Evolutionary conservation across 2,797 vertebrate genomes (phyloP).

Genomic region (Mastacembelus armatus): DNA sequence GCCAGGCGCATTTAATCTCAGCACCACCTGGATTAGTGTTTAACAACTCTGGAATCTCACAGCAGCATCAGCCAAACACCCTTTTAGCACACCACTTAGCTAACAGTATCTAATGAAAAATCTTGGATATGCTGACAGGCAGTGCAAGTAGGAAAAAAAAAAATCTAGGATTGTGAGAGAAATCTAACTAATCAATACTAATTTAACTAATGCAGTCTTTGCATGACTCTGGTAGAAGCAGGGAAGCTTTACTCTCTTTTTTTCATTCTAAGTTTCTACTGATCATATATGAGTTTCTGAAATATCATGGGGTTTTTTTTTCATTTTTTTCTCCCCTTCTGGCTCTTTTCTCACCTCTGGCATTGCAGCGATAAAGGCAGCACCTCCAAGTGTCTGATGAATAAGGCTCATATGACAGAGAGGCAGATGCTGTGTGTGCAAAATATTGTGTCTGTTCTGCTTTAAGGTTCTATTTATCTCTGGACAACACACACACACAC

Average conservation of each 20-base stretch:
- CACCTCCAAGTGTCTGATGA: slow-evolving; percentile 56
- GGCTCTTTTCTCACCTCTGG: slow-evolving; percentile 52
- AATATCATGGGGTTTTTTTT: neutral
- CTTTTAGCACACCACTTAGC: slow-evolving; percentile 59
- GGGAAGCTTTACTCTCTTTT: neutral
- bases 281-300: neutral
- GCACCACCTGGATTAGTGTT: slow-evolving; percentile 80
- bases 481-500: too few relatives aligned
- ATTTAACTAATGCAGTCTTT: too few relatives aligned
- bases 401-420: slow-evolving; percentile 36
- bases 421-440: slow-evolving; percentile 46
- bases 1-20: slow-evolving; percentile 72
- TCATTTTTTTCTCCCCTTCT: neutral
- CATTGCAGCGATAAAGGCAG: slow-evolving; percentile 67
- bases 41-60: slow-evolving; percentile 75
- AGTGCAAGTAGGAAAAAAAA: neutral
- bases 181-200: slow-evolving; percentile 15
- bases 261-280: neutral
- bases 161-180: slow-evolving; percentile 1
- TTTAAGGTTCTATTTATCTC: slow-evolving; percentile 68
- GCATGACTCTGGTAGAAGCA: too few relatives aligned
- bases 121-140: slow-evolving; percentile 15
- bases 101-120: slow-evolving; percentile 24
- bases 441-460: slow-evolving; percentile 67
- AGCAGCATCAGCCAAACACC: slow-evolving; percentile 63